Evolutionary conservation across 2,113 vertebrate species (phyloP), one percentile per base, ranked within the genome.

Genomic region (Hiodon tergisus): DNA sequence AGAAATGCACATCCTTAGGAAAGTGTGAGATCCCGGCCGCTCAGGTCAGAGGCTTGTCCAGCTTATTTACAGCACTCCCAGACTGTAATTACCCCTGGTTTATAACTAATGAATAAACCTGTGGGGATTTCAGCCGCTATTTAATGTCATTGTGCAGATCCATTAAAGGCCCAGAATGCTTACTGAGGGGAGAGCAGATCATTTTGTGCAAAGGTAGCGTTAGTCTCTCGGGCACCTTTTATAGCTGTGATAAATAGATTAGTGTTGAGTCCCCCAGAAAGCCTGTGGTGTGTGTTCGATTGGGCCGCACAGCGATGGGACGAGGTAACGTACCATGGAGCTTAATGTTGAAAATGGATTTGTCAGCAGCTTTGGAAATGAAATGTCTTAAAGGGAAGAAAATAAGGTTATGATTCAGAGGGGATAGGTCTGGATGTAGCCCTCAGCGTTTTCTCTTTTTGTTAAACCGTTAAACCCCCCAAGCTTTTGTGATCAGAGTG

Each of bases 281-380:
- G 48, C 71, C 62, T 47, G n/a, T 6, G n/a, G 69, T 16, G n/a
- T 46, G 10, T 46, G 54, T 58, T 72, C 52, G 54, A 73, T 67
- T 52, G 53, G 10, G 61, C 67, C 67, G 53, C 59, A 31, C 53
- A 31, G 48, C 53, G 59, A 14, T 77, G 61, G 31, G 60, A n/a
- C 69, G 55, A 5, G 59, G 59, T 11, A 71, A 71, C 50, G 63
- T 54, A 6, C 62, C 66, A 52, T 50, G 75, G 6, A 61, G 51
- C 17, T 31, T 31, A 52, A 54, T 53, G 53, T 47, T n/a, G 47
- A 8, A 67, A 75, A 75, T 52, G 3, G 16, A 8, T 67, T 59
- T 67, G 73, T 75, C 65, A 75, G 73, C 63, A 13, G 46, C 11
- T 75, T 75, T 75, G 54, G 53, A 47, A 67, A 68, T 68, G 31